Evolutionary conservation across 2,888 invertebrate genomes (phyloP).

Genomic region (Dioctria rufipes): DNA sequence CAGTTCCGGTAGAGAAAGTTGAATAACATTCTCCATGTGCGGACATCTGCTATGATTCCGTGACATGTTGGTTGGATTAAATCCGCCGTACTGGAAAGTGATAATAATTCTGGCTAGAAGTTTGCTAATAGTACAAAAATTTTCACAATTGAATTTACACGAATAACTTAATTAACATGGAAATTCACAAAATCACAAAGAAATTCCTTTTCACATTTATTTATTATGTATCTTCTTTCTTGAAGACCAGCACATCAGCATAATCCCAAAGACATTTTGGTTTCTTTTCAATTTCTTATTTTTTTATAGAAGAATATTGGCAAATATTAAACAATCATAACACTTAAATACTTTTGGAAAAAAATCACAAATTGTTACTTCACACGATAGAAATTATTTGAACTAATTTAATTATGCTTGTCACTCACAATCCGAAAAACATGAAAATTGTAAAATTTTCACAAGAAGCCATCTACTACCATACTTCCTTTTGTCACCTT

Average conservation of each 20-base stretch:
- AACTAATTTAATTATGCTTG: conserved; percentile 2
- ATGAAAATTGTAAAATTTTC: background rate
- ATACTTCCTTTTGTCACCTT: background rate
- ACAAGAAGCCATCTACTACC: background rate
- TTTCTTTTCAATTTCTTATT: background rate
- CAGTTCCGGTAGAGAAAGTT: conserved; percentile 60
- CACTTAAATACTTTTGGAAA: background rate
- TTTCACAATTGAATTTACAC: background rate
- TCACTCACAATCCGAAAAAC: conserved; percentile 16
- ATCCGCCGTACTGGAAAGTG: too few species aligned
- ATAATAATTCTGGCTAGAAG: background rate
- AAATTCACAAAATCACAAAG: conserved; percentile 6
- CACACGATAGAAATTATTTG: background rate
- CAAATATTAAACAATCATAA: background rate
- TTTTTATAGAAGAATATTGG: conserved; percentile 7
- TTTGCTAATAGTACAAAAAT: background rate
- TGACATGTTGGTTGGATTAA: conserved; percentile 50
- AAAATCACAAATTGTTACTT: background rate
- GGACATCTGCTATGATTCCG: conserved; percentile 59
- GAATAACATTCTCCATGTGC: conserved; percentile 60
- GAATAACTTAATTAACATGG: background rate
- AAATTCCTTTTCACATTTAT: background rate
- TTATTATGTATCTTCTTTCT: too few species aligned
- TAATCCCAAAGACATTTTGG: too few species aligned
- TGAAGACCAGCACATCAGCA: too few species aligned